Evolutionary conservation across 2,797 vertebrate species (phyloP), one percentile per base, ranked within the genome.

Genomic region (Geotrypetes seraphini): DNA sequence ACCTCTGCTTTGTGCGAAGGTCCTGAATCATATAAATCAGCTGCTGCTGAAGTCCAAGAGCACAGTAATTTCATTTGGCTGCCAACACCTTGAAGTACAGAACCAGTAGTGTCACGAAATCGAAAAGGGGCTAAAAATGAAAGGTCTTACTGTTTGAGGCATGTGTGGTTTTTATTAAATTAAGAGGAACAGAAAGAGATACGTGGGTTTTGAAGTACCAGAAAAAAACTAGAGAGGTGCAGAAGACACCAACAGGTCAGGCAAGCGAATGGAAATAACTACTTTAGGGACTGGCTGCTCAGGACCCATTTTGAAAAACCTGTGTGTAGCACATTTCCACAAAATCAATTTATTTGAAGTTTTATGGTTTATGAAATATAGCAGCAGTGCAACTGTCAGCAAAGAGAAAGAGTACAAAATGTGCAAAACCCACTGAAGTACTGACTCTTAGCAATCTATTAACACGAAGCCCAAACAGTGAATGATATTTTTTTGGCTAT

Each of bases 131-230:
- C 70, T 75, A 79, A 75, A 79, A 81, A 79, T 69, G 67, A 73
- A 74, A 64, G 67, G 37, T 61, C 46, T 66, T 67, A 74, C 55
- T 69, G 69, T 62, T 66, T 74, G 68, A 77, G 78, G 63, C 72
- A 73, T 71, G 73, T 69, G 61, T 63, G 57, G 53, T 57, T 57
- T 71, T 66, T 80, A 79, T 81, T 73, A 81, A 72, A 77, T 81
- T 79, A 78, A 63, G 68, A 73, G 39, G 42, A 63, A 69, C 68
- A 61, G 63, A 72, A 73, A 72, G 39, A 66, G 52, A 67, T 65
- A 60, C 69, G 39, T 65, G 62, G 48, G 53, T 82, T 72, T 63
- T 75, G 65, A 69, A 71, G 57, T 57, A 69, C 64, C 63, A 63
- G 54, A 66, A 69, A 78, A 73, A 78, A 73, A 60, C 53, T 66